Base-by-base conservation (phyloP, 53 echinoderm and acorn worm species). In the Temnopleurus reevesii region DNA sequence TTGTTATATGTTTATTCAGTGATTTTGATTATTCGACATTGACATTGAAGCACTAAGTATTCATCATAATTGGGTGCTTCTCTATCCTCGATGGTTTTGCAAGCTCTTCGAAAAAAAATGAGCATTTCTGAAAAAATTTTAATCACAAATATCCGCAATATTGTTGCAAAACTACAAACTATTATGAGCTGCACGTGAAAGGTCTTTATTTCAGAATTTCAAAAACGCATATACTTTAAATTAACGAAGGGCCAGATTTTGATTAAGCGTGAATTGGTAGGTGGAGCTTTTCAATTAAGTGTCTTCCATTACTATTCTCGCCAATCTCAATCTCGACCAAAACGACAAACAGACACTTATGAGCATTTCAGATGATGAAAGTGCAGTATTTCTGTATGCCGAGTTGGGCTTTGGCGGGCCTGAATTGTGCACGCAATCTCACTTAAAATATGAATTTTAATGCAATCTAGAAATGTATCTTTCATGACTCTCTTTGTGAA, bases 301-400 rank as follows among this genome's bases (percentile, higher is more conserved):
- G 15, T 41, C 71, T 23, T 71, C 71, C 71, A 71, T 71, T 71
- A 71, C 41, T 41, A 43, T 6, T 38, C 71, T 71, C 23, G n/a
- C 19, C 71, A 71, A 71, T 71, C 7, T 66, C 63, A n/a, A n/a
- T n/a, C n/a, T n/a, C n/a, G n/a, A 63, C 63, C 13, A 33, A n/a
- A 29, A 63, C 71, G 71, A 23, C 41, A 71, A 71, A 71, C 41
- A 23, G 71, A 71, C 71, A 71, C 71, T 71, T 71, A 71, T 71
- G 41, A 41, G n/a, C 71, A 71, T n/a, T 71, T 71, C 71, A 71
- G 43, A 71, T 71, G 71, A 71, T 71, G 71, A 71, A 41, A 71
- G 71, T 71, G 41, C 71, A 71, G 15, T 63, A 33, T 63, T n/a
- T n/a, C n/a, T n/a, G n/a, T 12, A 63, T 38, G 41, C 8, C 1